These are phyloP conservation scores for Carduelis carduelis DNA, from an alignment of 2,797 vertebrate genomes.

Conservation along the genomic window DNA sequence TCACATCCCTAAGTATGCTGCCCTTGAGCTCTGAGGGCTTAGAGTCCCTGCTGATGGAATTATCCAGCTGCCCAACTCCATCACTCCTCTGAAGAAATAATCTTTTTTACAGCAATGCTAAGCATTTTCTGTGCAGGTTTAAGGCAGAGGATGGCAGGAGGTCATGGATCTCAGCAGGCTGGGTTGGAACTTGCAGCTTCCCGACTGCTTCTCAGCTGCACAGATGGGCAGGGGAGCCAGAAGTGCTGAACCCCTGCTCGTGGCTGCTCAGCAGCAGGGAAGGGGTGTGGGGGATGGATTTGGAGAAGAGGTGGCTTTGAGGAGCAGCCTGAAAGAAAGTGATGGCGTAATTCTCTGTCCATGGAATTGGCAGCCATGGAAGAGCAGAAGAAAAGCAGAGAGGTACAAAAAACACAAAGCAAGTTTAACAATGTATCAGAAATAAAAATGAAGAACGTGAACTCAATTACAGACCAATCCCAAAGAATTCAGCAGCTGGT, in stretches of 20 bases:
- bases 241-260: neutral
- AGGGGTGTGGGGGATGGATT: neutral
- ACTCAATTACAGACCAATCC: neutral
- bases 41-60: neutral
- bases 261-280: neutral
- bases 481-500: neutral
- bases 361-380: neutral
- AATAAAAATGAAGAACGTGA: neutral
- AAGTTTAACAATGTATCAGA: neutral
- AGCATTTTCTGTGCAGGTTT: neutral
- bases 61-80: neutral
- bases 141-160: neutral
- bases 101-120: neutral
- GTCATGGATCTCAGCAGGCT: neutral
- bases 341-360: accelerated
- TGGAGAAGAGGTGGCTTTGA: neutral
- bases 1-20: neutral
- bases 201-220: neutral
- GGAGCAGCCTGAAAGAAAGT: neutral
- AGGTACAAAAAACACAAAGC: neutral
- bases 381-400: neutral
- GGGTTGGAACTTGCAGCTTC: neutral
- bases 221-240: neutral
- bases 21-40: neutral
- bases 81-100: neutral